Evolutionary conservation across 2,113 vertebrate species (phyloP), one percentile per base, ranked within the genome.

Genomic region (Cnemophilus loriae): DNA sequence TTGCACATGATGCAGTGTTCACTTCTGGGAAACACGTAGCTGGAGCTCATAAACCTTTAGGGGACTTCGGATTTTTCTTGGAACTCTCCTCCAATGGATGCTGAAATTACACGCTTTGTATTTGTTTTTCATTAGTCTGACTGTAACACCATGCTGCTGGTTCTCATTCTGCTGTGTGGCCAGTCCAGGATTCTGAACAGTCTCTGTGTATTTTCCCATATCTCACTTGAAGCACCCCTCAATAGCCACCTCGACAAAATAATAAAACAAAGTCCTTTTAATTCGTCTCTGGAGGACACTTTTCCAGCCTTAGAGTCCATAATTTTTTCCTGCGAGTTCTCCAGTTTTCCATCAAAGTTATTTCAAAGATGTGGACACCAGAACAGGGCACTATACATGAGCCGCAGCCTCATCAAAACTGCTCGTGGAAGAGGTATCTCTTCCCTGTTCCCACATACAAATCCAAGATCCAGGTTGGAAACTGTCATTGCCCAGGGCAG

Each of bases 91-190:
- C 37, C 28, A 49, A 4, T 11, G 16, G 24, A 12, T 67, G 41
- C 22, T 83, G 63, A 91, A 79, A 76, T 19, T 1, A 30, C 13
- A n/a, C 0, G 0, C 2, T 68, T 77, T 0, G 0, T 82, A 8
- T 19, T 53, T 7, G 5, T 60, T 91, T 92, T 65, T 46, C 61
- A 32, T 64, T n/a, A 79, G 30, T 30, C 42, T 50, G 18, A 35
- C 16, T 1, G 0, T 47, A 89, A 61, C 46, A 13, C 16, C 5
- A 8, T 2, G 1, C 13, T 1, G 7, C 44, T 82, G 44, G 12
- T 49, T 56, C 61, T 88, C 3, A 1, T 76, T 76, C 44, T 50
- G 24, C 27, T 1, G 6, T 52, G n/a, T 9, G 35, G n/a, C 13
- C 18, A 39, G 26, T n/a, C 57, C 35, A 78, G 37, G 20, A 39